Evolutionary conservation across 2,113 vertebrate genomes (phyloP).

Genomic region (Recurvirostra avosetta): DNA sequence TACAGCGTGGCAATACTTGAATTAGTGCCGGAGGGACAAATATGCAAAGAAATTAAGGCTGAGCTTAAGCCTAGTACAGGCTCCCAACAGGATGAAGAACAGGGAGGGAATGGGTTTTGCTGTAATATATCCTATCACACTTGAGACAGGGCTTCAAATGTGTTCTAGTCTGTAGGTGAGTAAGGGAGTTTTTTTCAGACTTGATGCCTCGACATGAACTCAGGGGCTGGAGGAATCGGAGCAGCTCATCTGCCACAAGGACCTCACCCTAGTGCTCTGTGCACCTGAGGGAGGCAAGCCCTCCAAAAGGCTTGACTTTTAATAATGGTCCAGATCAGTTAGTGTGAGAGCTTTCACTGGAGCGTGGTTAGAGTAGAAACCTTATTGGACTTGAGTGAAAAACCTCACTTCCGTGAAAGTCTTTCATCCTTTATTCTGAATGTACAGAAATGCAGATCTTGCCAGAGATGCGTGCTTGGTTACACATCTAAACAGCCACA

Average conservation of each 20-base stretch:
- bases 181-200: not conserved
- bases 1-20: not conserved
- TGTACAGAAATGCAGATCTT: not conserved
- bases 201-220: not conserved
- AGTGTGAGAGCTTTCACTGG: not conserved
- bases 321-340: not conserved
- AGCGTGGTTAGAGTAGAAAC: not conserved
- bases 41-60: not conserved
- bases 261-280: not conserved
- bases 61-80: not conserved
- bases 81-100: not conserved
- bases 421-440: not conserved
- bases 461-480: not conserved
- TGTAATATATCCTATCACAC: not conserved
- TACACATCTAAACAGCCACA: not conserved
- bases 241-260: not conserved
- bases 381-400: not conserved
- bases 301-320: not conserved
- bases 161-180: not conserved
- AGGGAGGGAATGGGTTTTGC: not conserved
- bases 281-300: no score
- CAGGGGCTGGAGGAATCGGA: not conserved
- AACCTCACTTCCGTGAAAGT: not conserved
- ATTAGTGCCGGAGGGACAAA: not conserved
- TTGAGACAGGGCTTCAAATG: not conserved